A percentile compares a stretch with the other conserved stretches of the same genome.
Conservation (phyloP, 1,140 invertebrate genomes). For the Ostrea edulis region DNA sequence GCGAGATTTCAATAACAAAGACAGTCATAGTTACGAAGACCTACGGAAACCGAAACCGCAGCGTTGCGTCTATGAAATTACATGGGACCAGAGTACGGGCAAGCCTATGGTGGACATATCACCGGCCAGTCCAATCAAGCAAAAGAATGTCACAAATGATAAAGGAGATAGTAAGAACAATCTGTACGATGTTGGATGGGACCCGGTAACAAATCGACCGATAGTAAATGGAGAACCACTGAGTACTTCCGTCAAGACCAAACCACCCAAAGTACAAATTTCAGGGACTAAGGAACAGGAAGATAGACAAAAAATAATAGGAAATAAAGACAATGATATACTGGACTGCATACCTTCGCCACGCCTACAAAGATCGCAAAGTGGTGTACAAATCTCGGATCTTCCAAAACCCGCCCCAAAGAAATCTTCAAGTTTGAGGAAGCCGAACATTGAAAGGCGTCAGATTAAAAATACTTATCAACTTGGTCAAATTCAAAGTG, state of each 20-base stretch:
- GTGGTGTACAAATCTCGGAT: neutral
- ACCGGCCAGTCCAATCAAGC: neutral
- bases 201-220: neutral
- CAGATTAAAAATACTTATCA: neutral
- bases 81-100: neutral
- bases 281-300: neutral
- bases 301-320: neutral
- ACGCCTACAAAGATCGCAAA: neutral
- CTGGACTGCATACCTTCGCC: neutral
- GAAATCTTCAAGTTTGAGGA: neutral
- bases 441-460: neutral
- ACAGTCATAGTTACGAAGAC: neutral
- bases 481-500: neutral
- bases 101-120: neutral
- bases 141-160: neutral
- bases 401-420: neutral
- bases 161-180: neutral
- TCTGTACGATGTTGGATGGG: neutral
- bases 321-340: neutral
- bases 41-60: neutral
- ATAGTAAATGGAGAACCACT: neutral
- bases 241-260: neutral
- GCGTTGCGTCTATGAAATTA: neutral
- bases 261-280: neutral
- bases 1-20: neutral